phyloP scores from a whole-genome alignment of 2,888 invertebrate species.

The Tenthredo amoena region DNA sequence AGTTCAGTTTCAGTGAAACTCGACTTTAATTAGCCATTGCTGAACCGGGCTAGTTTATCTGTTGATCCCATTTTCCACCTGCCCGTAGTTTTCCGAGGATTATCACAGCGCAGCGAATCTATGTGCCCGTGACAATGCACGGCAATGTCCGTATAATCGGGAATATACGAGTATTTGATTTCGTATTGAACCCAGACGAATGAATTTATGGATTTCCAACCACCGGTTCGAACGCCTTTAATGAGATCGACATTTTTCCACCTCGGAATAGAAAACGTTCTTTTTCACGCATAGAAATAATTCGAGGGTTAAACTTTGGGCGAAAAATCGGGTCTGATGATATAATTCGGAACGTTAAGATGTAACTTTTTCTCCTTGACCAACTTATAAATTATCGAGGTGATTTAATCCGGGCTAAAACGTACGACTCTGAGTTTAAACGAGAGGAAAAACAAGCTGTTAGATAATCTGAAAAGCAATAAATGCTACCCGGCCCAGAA shows the following conservation, averaged over 20 bases:
- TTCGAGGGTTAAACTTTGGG: no score
- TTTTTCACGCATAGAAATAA: background rate
- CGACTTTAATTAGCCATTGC: background rate
- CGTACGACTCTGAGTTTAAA: background rate
- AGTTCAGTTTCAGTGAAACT: background rate
- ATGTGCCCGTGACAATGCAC: background rate
- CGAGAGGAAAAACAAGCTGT: background rate
- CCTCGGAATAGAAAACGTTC: background rate
- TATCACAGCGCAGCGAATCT: background rate
- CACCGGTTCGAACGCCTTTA: background rate
- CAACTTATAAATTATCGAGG: no score
- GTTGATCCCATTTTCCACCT: background rate
- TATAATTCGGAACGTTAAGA: no score
- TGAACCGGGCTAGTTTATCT: background rate
- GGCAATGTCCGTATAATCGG: background rate
- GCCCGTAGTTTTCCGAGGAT: slow-evolving; percentile 6
- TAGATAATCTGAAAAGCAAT: no score
- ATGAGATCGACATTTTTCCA: background rate
- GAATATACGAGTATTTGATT: background rate
- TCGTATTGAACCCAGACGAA: background rate
- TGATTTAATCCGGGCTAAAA: background rate
- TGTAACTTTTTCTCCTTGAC: no score
- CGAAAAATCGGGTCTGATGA: no score
- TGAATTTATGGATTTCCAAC: background rate
- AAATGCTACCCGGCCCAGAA: no score